Base-by-base conservation (phyloP, 1,140 invertebrate genomes). In the Apis florea region DNA sequence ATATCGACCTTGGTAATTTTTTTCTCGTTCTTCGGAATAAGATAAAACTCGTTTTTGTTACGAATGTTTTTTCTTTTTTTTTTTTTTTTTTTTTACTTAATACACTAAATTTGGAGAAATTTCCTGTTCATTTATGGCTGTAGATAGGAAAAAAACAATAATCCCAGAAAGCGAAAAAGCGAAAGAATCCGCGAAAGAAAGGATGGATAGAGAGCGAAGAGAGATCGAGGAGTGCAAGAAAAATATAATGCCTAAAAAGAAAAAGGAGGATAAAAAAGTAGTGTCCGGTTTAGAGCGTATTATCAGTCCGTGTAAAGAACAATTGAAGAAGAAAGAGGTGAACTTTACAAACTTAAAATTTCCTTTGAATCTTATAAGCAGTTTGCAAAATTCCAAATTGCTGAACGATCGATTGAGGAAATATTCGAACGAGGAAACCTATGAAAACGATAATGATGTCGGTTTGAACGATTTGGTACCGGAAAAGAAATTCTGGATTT, bases 201-300 rank as follows among this genome's bases (percentile, higher is more conserved):
- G 75, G 1, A 10, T 70, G 21, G 61, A 79, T 1, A 80, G 78
- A 3, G 89, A 89, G 15, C 66, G 40, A 2, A 75, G 78, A 24
- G 88, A 89, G 70, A 79, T 88, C 5, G 5, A 82, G 11, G 74
- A 86, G 40, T 89, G 89, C 51, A 88, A 86, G 53, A 77, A 82
- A 9, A 0, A 10, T 4, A 5, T 24, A 15, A 63, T 51, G 19
- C 15, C 76, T 6, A 75, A 64, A 54, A 15, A 61, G 0, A 66
- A 51, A 15, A 24, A 31, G 0, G 31, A 64, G 1, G 24, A 63
- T 1, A 54, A 19, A 1, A 81, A 47, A 17, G 40, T 12, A 3
- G 2, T 21, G 2, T 0, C 24, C 19, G 71, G 6, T 19, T 61
- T 66, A 21, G 17, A 81, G 4, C 19, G 74, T 51, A 66, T 58